Base-by-base conservation (phyloP, 2,888 invertebrate genomes). In the Mamestra brassicae region DNA sequence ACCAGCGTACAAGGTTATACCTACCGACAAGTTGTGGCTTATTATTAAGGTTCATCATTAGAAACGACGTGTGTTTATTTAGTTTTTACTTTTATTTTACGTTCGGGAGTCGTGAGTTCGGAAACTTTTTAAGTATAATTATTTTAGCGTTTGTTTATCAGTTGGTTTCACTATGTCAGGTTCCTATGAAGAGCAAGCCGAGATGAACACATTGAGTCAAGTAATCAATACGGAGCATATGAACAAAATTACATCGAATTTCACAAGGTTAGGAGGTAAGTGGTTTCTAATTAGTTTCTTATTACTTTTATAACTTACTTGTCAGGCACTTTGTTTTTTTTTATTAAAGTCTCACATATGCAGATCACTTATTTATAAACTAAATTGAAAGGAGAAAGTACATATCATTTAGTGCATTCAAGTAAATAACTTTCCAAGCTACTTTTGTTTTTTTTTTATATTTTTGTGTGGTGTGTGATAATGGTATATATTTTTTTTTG, bases 201-300 rank as follows among this genome's bases (percentile, higher is more conserved):
- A 89, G 80, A 95, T 96, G 95, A 91, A 89, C 71, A 87, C 89
- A 67, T 86, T 95, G 80, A 96, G 96, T 87, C 92, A 92, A 90
- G 91, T 96, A 74, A 94, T 97, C 81, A 93, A 92, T 71, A 87
- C 92, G 83, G 93, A 93, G 54, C 92, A 94, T 77, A 94, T 96
- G 94, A 85, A 90, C 75, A 92, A 87, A 71, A 96, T 97, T 78
- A 89, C 91, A 38, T 88, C 92, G 4, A 96, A 97, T 87, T 97
- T 96, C 86, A 89, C 89, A 76, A 92, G 97, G 80, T 85, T 97
- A 74, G 91, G 93, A 91, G 97, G 97, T 96, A 92, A 92, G 90
- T 86, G 65, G 13, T 60, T 61, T 64, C 17, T 70, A 83, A 78
- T 62, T 61, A 68, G 45, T 54, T 64, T 26, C 26, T n/a, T 67